Evolutionary conservation across 2,113 vertebrate genomes (phyloP).

Genomic region (Oncorhynchus kisutch): DNA sequence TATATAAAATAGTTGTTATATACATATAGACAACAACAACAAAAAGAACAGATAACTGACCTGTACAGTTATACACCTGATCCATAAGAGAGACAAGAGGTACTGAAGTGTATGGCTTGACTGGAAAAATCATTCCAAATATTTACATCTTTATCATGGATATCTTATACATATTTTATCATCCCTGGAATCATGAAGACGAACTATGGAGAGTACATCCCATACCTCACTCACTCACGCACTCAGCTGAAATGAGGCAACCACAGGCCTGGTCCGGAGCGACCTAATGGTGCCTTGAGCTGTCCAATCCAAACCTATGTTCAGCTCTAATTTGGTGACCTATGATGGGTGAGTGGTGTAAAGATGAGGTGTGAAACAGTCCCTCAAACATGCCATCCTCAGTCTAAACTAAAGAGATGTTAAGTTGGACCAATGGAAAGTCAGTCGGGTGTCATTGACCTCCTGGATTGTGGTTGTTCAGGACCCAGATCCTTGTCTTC

Average conservation of each 20-base stretch:
- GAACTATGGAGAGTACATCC: constrained; percentile 43
- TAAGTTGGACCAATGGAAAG: constrained; percentile 35
- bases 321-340: constrained; percentile 44
- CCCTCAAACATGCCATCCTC: constrained; percentile 30
- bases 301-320: constrained; percentile 40
- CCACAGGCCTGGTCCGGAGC: constrained; percentile 61
- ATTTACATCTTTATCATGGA: constrained; percentile 67
- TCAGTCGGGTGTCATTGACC: constrained; percentile 16
- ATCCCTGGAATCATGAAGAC: constrained; percentile 71
- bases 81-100: constrained; percentile 91
- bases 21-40: constrained; percentile 77
- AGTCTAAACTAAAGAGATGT: constrained; percentile 28
- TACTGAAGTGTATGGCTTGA: constrained; percentile 99
- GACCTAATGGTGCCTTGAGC: constrained; percentile 47
- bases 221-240: constrained; percentile 47
- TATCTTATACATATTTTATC: constrained; percentile 68
- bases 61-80: constrained; percentile 90
- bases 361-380: constrained; percentile 44
- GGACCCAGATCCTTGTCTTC: constrained; percentile 39
- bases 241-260: constrained; percentile 52
- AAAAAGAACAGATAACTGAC: constrained; percentile 60
- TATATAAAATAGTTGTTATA: constrained; percentile 81
- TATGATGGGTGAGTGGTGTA: constrained; percentile 39
- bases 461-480: constrained; percentile 17
- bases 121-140: constrained; percentile 68